Conservation (phyloP, 2,113 vertebrate genomes). For the Atrichornis clamosus region DNA sequence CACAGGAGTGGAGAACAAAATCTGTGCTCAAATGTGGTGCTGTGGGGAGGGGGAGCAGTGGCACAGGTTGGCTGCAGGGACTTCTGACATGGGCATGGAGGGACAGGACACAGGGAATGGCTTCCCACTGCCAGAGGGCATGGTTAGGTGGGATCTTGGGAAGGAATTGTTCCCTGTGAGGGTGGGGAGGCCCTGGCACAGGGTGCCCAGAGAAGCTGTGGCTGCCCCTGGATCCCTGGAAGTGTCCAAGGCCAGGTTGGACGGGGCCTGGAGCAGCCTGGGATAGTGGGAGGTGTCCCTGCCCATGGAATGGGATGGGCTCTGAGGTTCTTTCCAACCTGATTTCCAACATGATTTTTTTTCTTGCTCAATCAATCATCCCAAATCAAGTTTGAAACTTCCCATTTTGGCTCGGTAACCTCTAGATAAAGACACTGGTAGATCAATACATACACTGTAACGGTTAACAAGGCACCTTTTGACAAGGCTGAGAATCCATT, state of each 20-base stretch:
- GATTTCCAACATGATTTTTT: not conserved
- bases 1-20: rapidly evolving
- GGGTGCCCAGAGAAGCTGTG: not conserved
- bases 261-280: not conserved
- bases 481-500: not conserved
- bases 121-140: too few relatives aligned
- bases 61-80: not conserved
- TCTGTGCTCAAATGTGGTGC: not conserved
- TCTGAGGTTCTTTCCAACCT: not conserved
- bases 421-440: not conserved
- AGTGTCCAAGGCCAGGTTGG: not conserved
- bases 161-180: not conserved
- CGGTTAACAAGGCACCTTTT: not conserved
- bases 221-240: not conserved
- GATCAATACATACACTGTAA: not conserved
- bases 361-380: not conserved
- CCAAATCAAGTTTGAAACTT: not conserved
- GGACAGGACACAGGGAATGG: not conserved
- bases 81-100: not conserved
- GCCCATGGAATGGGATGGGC: not conserved
- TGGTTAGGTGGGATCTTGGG: not conserved
- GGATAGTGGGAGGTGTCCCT: not conserved
- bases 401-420: not conserved
- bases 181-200: not conserved
- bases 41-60: not conserved